Percentiles rank a stretch among this genome's conserved stretches.
phyloP scores from a whole-genome alignment of 1,140 invertebrate genomes.

The Drosophila tani region DNA sequence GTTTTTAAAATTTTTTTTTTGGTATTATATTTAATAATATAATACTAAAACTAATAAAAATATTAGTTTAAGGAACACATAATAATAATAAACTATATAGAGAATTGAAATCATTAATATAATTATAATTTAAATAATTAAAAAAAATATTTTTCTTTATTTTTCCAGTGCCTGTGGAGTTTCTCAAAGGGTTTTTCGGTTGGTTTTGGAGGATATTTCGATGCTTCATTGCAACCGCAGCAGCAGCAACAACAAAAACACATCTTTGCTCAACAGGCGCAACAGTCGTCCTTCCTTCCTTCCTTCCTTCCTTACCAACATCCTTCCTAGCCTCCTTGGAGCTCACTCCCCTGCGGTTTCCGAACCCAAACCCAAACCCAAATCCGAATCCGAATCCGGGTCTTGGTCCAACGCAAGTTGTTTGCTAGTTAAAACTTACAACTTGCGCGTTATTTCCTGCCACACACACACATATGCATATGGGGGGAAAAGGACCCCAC shows the following conservation, averaged over 20 bases:
- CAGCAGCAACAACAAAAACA: constrained; percentile 51
- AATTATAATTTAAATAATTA: too few relatives aligned
- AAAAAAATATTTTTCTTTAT: neutral
- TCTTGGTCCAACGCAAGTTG: constrained; percentile 52
- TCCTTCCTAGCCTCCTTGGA: neutral
- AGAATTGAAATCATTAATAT: too few relatives aligned
- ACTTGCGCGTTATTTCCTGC: constrained; percentile 82
- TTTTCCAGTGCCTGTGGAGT: neutral
- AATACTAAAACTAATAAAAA: too few relatives aligned
- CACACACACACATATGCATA: constrained; percentile 56
- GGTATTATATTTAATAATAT: too few relatives aligned
- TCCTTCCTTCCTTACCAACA: neutral
- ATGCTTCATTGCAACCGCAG: constrained; percentile 81
- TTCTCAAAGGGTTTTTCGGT: neutral
- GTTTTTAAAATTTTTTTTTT: too few relatives aligned
- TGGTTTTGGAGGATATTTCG: constrained; percentile 69
- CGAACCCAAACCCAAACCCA: constrained; percentile 8
- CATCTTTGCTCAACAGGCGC: constrained; percentile 66
- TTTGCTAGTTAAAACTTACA: constrained; percentile 80
- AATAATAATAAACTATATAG: too few relatives aligned
- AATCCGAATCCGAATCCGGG: constrained; percentile 21
- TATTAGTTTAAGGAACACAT: too few relatives aligned
- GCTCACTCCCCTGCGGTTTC: constrained; percentile 30
- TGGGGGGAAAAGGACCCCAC: neutral
- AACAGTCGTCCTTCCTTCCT: constrained; percentile 45